Conservation (phyloP, 2,888 invertebrate genomes). For the Aphodius sticticus region DNA sequence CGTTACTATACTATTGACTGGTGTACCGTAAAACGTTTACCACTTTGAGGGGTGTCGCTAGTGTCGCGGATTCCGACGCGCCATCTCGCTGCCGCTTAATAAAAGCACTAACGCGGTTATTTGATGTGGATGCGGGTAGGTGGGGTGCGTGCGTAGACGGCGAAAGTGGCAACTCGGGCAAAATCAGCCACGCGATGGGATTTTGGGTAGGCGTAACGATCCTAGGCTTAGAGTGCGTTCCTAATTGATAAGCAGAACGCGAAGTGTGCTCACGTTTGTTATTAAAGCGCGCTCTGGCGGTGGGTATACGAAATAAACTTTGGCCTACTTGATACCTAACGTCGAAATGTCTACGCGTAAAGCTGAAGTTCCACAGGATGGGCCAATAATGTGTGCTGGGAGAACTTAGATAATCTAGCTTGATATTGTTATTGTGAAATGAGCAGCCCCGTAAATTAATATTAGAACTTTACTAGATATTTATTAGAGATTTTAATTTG, state of each 20-base stretch:
- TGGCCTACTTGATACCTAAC: constrained; percentile 4
- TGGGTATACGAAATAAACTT: neutral
- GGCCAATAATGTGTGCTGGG: neutral
- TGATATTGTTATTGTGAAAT: too few species aligned
- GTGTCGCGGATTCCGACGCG: neutral
- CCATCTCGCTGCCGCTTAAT: constrained; percentile 20
- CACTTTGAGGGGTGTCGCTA: neutral
- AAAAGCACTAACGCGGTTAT: constrained; percentile 29
- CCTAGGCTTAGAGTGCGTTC: neutral
- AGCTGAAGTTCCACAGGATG: neutral
- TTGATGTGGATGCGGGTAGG: constrained; percentile 20
- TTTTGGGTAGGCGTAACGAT: constrained; percentile 4
- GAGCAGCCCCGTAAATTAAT: too few species aligned
- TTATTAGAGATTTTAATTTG: too few species aligned
- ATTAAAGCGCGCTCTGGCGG: neutral
- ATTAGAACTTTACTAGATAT: too few species aligned
- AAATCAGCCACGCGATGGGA: constrained; percentile 30
- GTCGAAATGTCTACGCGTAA: neutral
- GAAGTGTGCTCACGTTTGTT: neutral
- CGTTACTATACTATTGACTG: constrained; percentile 4
- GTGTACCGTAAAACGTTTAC: constrained; percentile 4
- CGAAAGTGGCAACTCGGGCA: constrained; percentile 28
- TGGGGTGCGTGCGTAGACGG: constrained; percentile 6
- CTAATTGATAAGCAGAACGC: neutral
- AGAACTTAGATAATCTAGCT: too few species aligned